Evolutionary conservation across 2,888 invertebrate species (phyloP).

Genomic region (Drosophila robusta): DNA sequence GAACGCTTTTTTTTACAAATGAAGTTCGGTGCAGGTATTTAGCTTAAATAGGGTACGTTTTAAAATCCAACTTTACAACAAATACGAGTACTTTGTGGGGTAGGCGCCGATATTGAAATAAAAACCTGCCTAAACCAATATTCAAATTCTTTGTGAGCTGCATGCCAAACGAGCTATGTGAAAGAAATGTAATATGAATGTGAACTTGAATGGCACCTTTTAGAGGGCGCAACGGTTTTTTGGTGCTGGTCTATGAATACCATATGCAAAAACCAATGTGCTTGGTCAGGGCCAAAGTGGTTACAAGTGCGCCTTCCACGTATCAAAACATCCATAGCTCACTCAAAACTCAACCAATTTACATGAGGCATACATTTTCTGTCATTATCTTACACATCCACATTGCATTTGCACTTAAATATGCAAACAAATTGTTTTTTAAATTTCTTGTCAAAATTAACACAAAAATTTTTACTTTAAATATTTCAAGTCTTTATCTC

Average conservation of each 20-base stretch:
- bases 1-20: constrained; percentile 16
- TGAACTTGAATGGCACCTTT: constrained; percentile 42
- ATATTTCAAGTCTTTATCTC: too few relatives aligned
- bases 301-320: neutral
- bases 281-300: neutral
- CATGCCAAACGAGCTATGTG: constrained; percentile 26
- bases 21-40: neutral
- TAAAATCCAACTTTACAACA: constrained; percentile 8
- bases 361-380: too few relatives aligned
- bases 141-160: constrained; percentile 29
- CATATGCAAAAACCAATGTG: neutral
- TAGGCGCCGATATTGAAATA: neutral
- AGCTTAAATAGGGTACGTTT: neutral
- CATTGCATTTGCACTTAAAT: too few relatives aligned
- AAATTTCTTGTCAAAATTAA: too few relatives aligned
- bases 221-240: constrained; percentile 20
- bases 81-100: neutral
- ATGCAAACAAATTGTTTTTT: too few relatives aligned
- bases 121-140: constrained; percentile 13
- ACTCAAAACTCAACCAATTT: neutral
- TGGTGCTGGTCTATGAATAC: constrained; percentile 1
- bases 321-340: neutral
- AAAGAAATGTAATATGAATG: constrained; percentile 28
- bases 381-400: too few relatives aligned
- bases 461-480: too few relatives aligned